phyloP scores from a whole-genome alignment of 2,888 invertebrate species.

The Anarsia innoxiella region DNA sequence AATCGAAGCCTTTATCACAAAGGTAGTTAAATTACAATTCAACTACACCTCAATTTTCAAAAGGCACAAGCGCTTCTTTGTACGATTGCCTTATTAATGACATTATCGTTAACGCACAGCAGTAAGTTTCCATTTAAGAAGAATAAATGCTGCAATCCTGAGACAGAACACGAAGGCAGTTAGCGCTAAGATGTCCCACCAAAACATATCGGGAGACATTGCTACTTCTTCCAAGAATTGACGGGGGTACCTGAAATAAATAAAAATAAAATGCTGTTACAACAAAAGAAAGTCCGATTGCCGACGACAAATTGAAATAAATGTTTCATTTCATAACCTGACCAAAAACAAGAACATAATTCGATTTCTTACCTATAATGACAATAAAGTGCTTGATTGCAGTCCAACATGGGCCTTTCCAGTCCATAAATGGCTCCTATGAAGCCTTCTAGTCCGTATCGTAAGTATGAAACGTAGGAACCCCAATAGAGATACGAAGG shows the following conservation, averaged over 20 bases:
- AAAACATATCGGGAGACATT: constrained; percentile 86
- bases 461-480: constrained; percentile 91
- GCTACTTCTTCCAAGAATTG: constrained; percentile 90
- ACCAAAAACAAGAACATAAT: no score
- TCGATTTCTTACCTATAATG: constrained; percentile 84
- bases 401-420: constrained; percentile 83
- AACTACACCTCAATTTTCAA: no score
- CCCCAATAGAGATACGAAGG: constrained; percentile 93
- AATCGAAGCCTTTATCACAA: no score
- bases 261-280: no score
- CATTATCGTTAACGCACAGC: constrained; percentile 82
- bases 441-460: constrained; percentile 93
- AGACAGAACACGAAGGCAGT: constrained; percentile 79
- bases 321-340: no score
- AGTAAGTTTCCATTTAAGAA: constrained; percentile 85
- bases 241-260: constrained; percentile 81
- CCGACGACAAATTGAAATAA: no score
- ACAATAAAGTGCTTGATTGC: constrained; percentile 84
- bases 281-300: no score
- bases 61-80: no score
- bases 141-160: constrained; percentile 79
- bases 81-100: no score
- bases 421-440: constrained; percentile 90
- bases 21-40: no score
- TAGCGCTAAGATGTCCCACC: constrained; percentile 87